Conservation (phyloP, 2,113 vertebrate genomes). For the Oryzias curvinotus region DNA sequence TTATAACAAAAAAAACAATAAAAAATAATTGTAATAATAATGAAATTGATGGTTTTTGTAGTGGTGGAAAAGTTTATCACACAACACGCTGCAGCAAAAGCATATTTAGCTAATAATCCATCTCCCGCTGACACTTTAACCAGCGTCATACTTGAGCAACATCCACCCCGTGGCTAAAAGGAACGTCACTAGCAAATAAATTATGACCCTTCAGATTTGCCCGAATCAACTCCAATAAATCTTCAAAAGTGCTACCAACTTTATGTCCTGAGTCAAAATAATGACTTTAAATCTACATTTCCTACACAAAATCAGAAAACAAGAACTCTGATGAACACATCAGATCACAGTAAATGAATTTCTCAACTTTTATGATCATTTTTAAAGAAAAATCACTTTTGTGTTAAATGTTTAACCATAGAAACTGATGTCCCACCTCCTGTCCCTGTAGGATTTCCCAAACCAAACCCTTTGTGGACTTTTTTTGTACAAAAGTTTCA, state of each 20-base stretch:
- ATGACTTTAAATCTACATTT: too few relatives aligned
- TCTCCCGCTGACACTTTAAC: conserved; percentile 35
- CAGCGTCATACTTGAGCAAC: conserved; percentile 16
- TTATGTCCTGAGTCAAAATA: neutral
- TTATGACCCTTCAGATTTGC: neutral
- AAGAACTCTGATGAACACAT: neutral
- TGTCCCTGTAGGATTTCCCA: too few relatives aligned
- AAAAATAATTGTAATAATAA: neutral
- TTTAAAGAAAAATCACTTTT: too few relatives aligned
- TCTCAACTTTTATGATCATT: too few relatives aligned
- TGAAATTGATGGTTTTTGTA: conserved; percentile 14
- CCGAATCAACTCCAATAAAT: conserved; percentile 6
- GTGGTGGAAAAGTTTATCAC: conserved; percentile 8
- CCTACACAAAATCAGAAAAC: too few relatives aligned
- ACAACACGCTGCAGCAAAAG: conserved; percentile 13
- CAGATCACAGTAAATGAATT: too few relatives aligned
- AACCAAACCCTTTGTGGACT: too few relatives aligned
- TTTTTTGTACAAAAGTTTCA: too few relatives aligned
- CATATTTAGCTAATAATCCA: conserved; percentile 30
- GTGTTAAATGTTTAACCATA: too few relatives aligned
- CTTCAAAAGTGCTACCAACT: conserved; percentile 2
- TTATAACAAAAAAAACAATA: neutral
- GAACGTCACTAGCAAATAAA: neutral
- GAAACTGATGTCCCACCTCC: too few relatives aligned
- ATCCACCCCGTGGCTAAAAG: conserved; percentile 14